Conservation (phyloP, 2,888 invertebrate species). For the Ephialtes manifestator region DNA sequence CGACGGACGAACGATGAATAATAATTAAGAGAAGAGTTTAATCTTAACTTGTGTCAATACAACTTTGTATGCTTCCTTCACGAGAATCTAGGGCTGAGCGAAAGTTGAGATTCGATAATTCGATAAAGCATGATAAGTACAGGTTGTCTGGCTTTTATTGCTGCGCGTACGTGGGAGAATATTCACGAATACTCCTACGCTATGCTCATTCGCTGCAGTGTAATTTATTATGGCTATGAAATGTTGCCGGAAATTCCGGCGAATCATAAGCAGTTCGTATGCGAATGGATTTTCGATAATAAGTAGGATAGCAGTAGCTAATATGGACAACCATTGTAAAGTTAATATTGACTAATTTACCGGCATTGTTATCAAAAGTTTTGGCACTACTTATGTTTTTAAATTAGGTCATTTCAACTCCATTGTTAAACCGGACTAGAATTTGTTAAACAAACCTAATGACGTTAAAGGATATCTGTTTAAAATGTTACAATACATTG, state of each 20-base stretch:
- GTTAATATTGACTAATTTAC: neutral
- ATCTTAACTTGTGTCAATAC: slow-evolving; percentile 6
- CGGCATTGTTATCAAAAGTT: neutral
- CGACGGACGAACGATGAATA: neutral
- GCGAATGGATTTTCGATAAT: slow-evolving; percentile 5
- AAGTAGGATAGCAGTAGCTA: neutral
- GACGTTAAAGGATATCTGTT: too few relatives aligned
- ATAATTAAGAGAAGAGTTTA: neutral
- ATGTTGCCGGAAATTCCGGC: slow-evolving; percentile 58
- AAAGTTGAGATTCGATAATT: slow-evolving; percentile 56
- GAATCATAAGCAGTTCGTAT: slow-evolving; percentile 34
- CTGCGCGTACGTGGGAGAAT: slow-evolving; percentile 27
- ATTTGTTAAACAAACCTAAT: too few relatives aligned
- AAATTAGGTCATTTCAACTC: too few relatives aligned
- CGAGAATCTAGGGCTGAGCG: slow-evolving; percentile 16
- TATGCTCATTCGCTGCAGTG: neutral
- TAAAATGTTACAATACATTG: too few relatives aligned
- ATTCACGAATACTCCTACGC: slow-evolving; percentile 54
- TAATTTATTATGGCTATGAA: slow-evolving; percentile 42
- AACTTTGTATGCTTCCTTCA: slow-evolving; percentile 11
- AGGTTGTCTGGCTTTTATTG: slow-evolving; percentile 23
- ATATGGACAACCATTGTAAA: neutral
- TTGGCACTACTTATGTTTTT: too few relatives aligned
- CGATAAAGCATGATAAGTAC: slow-evolving; percentile 50
- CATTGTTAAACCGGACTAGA: too few relatives aligned